Evolutionary conservation across 2,113 vertebrate species (phyloP), one percentile per base, ranked within the genome.

Genomic region (Eublepharis macularius): DNA sequence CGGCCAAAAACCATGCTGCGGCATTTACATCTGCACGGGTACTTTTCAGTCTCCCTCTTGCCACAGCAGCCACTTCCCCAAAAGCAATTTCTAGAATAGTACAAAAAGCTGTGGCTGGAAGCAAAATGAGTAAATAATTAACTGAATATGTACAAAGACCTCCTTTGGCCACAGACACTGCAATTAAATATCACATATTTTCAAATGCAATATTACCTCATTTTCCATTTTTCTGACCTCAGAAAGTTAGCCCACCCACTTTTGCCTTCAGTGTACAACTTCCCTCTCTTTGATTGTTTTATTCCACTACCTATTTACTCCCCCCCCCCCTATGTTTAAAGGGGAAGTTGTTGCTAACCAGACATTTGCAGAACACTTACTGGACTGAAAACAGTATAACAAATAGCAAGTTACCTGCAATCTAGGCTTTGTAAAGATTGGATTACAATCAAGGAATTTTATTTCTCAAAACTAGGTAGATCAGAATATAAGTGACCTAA

Each of bases 401-500:
- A 91, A 87, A n/a, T 29, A 91, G 41, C 32, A 89, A 89, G 85
- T 47, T 47, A 76, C 6, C 84, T 86, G 60, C 89, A 32, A 65
- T 74, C 84, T 36, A 68, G 73, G n/a, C 32, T 45, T 16, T 21
- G 66, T 34, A 87, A 93, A 83, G 34, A 77, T 88, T 83, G 81
- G 39, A 36, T 73, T 78, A 85, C 21, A 93, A 80, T 54, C 70
- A 88, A 82, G 29, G 12, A 82, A 63, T 34, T 77, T 88, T 85
- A 84, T 89, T 88, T 80, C 84, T 88, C 76, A 47, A 82, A 88
- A 60, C 72, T 87, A 87, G 85, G 66, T 29, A 88, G 82, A 81
- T 88, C 84, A 93, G 34, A 34, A 76, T 84, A 85, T 80, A 92
- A 88, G 24, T 85, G 90, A 84, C 92, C 88, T 88, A 88, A 83